Base-by-base conservation (phyloP, 2,888 invertebrate genomes). In the Lutraria lutraria region DNA sequence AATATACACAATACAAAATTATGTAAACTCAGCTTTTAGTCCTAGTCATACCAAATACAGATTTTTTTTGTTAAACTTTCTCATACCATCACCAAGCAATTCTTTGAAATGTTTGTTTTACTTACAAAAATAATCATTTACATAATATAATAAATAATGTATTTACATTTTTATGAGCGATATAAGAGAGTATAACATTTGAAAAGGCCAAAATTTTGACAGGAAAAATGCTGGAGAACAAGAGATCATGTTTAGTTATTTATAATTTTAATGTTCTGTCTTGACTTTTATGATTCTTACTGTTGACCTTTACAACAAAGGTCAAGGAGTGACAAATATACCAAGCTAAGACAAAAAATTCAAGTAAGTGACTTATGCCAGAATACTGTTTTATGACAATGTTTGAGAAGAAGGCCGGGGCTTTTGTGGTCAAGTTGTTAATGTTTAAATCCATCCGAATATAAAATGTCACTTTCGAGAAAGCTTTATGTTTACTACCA, bases 161-260 rank as follows among this genome's bases (percentile, higher is more conserved):
- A 85, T 85, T 53, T 21, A 85, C 31, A 72, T 85, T 79, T 85
- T 85, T 85, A 85, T 76, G 76, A 80, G 82, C 21, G 85, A 80
- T 80, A n/a, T 85, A 85, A 80, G 54, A 85, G 80, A 53, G 54
- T 56, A 34, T 16, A 31, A 60, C 80, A n/a, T 79, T 29, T 34
- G 54, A 80, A 79, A 80, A 85, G 85, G 85, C 79, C 60, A 85
- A 34, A 25, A 85, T 34, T 52, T 16, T 80, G 85, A 80, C 85
- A 80, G 54, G 85, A 25, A 80, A 85, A 60, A 60, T 79, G 79
- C 60, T 43, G 56, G 54, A 34, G 29, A 80, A 56, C 79, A 53
- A 53, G 79, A 21, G 80, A 60, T 53, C 56, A 56, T 79, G 56
- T 56, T 53, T 54, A n/a, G 60, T 85, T 79, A 85, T 85, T 79